Evolutionary conservation across 1,140 invertebrate species (phyloP).

Genomic region (Saccostrea cuccullata): DNA sequence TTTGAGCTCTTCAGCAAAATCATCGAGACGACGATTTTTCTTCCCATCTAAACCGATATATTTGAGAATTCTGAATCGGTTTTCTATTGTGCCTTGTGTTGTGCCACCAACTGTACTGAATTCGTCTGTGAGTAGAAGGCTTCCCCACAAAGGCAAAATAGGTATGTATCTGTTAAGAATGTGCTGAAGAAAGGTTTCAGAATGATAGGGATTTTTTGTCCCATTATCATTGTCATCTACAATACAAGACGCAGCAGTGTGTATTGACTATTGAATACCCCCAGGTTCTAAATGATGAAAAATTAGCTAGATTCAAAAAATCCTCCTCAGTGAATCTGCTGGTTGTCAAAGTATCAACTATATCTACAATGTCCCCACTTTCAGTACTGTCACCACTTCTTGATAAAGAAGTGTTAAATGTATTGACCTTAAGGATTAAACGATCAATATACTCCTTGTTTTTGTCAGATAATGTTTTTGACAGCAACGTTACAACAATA

Average conservation of each 20-base stretch:
- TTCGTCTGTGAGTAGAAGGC: neutral
- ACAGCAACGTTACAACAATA: neutral
- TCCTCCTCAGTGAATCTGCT: neutral
- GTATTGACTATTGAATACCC: neutral
- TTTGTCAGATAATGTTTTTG: neutral
- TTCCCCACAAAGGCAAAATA: neutral
- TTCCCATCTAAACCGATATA: neutral
- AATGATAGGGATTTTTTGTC: neutral
- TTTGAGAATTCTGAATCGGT: neutral
- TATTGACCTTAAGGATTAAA: neutral
- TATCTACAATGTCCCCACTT: neutral
- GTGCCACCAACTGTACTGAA: neutral
- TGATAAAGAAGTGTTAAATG: neutral
- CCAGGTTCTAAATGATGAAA: neutral
- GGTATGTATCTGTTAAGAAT: conserved; percentile 2
- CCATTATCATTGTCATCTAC: neutral
- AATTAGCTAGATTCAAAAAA: neutral
- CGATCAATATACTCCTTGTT: neutral
- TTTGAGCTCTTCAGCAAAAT: neutral
- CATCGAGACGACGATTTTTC: neutral
- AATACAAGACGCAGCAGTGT: neutral
- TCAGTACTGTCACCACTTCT: neutral
- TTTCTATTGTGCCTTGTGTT: neutral
- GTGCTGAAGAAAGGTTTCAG: neutral
- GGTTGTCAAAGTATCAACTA: neutral